A percentile compares a stretch with the other conserved stretches of the same genome.
Evolutionary conservation across 2,888 invertebrate genomes (phyloP).

Genomic region (Stenodema calcarata): DNA sequence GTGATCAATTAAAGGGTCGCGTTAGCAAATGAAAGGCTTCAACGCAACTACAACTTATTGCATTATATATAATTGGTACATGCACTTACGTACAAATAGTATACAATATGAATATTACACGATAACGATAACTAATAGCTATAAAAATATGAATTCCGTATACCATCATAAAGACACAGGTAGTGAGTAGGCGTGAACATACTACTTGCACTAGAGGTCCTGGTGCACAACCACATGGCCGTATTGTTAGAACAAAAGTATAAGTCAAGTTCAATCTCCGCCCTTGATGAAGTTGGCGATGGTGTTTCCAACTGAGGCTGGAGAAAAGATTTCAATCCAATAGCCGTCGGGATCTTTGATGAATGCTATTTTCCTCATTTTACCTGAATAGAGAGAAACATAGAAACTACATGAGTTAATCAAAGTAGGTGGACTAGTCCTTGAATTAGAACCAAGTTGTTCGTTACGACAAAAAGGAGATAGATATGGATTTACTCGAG

Average conservation of each 20-base stretch:
- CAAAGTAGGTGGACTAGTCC: no score
- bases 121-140: neutral
- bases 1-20: no score
- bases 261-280: neutral
- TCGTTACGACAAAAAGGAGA: no score
- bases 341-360: slow-evolving; percentile 96
- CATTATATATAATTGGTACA: neutral
- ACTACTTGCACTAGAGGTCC: neutral
- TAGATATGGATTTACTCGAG: no score
- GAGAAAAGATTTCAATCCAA: slow-evolving; percentile 88
- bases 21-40: neutral
- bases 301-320: slow-evolving; percentile 11
- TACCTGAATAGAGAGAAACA: slow-evolving; percentile 66
- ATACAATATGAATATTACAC: neutral
- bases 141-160: neutral
- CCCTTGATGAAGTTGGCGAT: slow-evolving; percentile 1
- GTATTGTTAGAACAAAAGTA: neutral
- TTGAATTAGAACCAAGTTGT: no score
- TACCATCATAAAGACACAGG: neutral
- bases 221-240: neutral
- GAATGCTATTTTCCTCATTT: slow-evolving; percentile 93
- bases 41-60: neutral
- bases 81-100: neutral
- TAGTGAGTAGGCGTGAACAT: neutral
- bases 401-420: no score